phyloP scores from a whole-genome alignment of 2,888 invertebrate genomes.

The Catocala nupta region DNA sequence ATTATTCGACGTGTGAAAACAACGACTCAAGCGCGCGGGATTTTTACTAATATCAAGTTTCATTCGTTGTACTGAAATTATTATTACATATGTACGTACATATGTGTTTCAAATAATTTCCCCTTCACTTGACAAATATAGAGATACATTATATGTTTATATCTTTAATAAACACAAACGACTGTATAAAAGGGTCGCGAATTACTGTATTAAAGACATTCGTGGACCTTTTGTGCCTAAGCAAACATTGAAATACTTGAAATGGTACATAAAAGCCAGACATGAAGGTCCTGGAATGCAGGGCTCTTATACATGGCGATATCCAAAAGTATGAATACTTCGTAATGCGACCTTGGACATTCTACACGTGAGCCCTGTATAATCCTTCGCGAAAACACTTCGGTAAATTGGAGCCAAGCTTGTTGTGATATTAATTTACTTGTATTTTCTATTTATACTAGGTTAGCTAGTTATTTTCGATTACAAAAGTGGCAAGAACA shows the following conservation, averaged over 20 bases:
- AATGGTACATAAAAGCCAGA: slow-evolving; percentile 18
- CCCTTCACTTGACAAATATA: no score
- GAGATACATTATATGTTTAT: no score
- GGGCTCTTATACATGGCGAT: slow-evolving; percentile 23
- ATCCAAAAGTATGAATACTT: slow-evolving; percentile 40
- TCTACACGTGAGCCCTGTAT: slow-evolving; percentile 43
- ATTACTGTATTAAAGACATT: no score
- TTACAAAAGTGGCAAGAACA: background rate
- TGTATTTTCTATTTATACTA: background rate
- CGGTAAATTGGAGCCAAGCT: slow-evolving; percentile 36
- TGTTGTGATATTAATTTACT: slow-evolving; percentile 29
- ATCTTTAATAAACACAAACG: no score
- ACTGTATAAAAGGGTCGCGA: no score
- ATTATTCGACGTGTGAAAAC: no score
- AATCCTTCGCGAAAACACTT: slow-evolving; percentile 34
- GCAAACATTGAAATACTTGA: slow-evolving; percentile 26
- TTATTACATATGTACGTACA: no score
- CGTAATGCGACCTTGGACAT: slow-evolving; percentile 46
- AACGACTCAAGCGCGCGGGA: no score
- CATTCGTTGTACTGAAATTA: no score
- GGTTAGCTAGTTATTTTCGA: background rate
- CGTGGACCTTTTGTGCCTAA: slow-evolving; percentile 5
- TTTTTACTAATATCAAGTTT: no score
- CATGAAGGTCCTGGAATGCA: slow-evolving; percentile 28
- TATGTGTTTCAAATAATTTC: no score